Evolutionary conservation across 1,140 invertebrate genomes (phyloP).

Genomic region (Heterodera schachtii): DNA sequence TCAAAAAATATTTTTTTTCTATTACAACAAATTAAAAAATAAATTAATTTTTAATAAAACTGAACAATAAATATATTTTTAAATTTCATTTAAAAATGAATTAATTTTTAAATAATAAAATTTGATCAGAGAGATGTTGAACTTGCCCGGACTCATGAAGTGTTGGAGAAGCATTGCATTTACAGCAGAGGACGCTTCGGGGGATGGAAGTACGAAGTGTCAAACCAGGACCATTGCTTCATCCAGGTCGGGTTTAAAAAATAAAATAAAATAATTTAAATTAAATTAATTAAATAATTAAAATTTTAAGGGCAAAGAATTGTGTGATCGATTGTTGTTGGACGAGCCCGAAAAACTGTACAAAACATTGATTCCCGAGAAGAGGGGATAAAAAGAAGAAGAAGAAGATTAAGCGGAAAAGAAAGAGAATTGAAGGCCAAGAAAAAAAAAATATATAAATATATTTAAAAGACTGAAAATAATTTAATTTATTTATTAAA

Average conservation of each 20-base stretch:
- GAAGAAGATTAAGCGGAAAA: neutral
- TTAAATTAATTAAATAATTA: constrained; percentile 12
- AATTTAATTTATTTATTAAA: too few relatives aligned
- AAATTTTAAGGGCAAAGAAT: constrained; percentile 52
- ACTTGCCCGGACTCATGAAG: constrained; percentile 59
- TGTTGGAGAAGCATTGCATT: constrained; percentile 57
- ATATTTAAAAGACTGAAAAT: too few relatives aligned
- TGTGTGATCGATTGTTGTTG: constrained; percentile 59
- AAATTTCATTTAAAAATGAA: too few relatives aligned
- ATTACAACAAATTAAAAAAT: neutral
- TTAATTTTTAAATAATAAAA: constrained; percentile 7
- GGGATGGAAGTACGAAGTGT: constrained; percentile 65
- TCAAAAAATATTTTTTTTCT: constrained; percentile 18
- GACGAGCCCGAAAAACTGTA: constrained; percentile 60
- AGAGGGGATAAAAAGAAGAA: constrained; percentile 44
- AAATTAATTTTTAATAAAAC: neutral
- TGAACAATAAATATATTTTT: too few relatives aligned
- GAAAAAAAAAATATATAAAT: too few relatives aligned
- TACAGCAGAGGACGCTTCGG: constrained; percentile 64
- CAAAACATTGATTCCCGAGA: constrained; percentile 56
- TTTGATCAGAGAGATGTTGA: constrained; percentile 56
- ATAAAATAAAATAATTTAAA: neutral
- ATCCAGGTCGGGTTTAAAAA: constrained; percentile 53
- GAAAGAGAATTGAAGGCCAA: neutral
- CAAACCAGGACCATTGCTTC: constrained; percentile 62